Evolutionary conservation across 2,888 invertebrate genomes (phyloP).

Genomic region (Nomada ferruginata): DNA sequence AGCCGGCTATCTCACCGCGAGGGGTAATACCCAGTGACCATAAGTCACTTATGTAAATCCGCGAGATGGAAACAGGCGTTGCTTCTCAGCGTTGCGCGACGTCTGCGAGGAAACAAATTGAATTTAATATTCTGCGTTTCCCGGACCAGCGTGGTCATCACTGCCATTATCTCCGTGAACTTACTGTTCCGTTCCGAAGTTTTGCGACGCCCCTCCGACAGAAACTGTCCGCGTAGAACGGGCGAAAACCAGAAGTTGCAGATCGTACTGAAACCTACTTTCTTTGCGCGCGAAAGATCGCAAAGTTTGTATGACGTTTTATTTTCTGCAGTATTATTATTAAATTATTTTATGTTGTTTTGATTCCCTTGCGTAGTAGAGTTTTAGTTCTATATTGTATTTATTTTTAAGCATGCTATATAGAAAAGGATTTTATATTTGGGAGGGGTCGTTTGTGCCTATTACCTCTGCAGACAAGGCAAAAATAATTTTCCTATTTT

Average conservation of each 20-base stretch:
- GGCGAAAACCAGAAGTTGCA: not conserved
- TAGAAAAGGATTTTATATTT: no score
- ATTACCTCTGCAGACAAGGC: no score
- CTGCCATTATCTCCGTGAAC: not conserved
- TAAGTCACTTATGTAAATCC: conserved; percentile 81
- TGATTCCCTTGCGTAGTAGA: no score
- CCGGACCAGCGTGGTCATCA: not conserved
- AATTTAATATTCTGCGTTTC: conserved; percentile 67
- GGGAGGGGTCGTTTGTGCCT: no score
- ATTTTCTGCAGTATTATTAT: no score
- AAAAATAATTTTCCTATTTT: no score
- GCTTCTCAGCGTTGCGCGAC: conserved; percentile 33
- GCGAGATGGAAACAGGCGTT: conserved; percentile 70
- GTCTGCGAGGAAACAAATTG: conserved; percentile 67
- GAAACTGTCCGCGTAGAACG: not conserved
- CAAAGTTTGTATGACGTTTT: no score
- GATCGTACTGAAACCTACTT: not conserved
- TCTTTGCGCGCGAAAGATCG: no score
- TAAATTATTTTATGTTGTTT: no score
- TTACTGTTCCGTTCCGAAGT: not conserved
- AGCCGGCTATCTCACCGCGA: conserved; percentile 50
- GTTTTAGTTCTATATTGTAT: no score
- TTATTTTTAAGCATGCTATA: no score
- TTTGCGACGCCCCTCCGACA: not conserved
- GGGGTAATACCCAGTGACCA: conserved; percentile 74